Conservation (phyloP, 2,888 invertebrate genomes). For the Schrankia costaestrigalis region DNA sequence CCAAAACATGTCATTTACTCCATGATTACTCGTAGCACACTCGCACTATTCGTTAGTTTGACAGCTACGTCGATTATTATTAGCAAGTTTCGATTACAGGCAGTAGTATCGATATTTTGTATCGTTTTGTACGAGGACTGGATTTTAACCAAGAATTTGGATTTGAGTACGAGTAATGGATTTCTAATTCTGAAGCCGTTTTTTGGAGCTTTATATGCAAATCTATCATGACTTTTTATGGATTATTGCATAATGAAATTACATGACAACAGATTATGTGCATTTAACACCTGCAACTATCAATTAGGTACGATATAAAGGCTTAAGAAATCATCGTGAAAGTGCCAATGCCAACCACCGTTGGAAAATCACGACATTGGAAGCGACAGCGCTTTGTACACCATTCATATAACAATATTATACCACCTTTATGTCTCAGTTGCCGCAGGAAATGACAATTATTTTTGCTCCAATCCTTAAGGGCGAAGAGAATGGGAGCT, state of each 20-base stretch:
- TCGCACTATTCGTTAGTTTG: constrained; percentile 50
- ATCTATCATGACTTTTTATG: no score
- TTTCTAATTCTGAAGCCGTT: no score
- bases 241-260: no score
- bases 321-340: constrained; percentile 43
- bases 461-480: constrained; percentile 72
- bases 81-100: constrained; percentile 52
- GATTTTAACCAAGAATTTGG: no score
- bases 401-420: constrained; percentile 31
- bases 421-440: constrained; percentile 44
- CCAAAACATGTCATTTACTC: constrained; percentile 74
- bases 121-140: constrained; percentile 27
- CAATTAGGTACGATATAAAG: constrained; percentile 44
- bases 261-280: background rate
- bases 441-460: constrained; percentile 81
- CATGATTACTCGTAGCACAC: constrained; percentile 61
- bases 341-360: constrained; percentile 42
- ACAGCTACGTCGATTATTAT: constrained; percentile 63
- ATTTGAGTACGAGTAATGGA: no score
- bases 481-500: constrained; percentile 67
- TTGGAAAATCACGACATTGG: constrained; percentile 38
- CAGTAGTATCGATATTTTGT: constrained; percentile 43
- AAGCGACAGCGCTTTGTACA: constrained; percentile 19
- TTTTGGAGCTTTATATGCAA: no score
- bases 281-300: constrained; percentile 38